Evolutionary conservation across 2,888 invertebrate species (phyloP), one percentile per base, ranked within the genome.

Genomic region (Drosophila dives): DNA sequence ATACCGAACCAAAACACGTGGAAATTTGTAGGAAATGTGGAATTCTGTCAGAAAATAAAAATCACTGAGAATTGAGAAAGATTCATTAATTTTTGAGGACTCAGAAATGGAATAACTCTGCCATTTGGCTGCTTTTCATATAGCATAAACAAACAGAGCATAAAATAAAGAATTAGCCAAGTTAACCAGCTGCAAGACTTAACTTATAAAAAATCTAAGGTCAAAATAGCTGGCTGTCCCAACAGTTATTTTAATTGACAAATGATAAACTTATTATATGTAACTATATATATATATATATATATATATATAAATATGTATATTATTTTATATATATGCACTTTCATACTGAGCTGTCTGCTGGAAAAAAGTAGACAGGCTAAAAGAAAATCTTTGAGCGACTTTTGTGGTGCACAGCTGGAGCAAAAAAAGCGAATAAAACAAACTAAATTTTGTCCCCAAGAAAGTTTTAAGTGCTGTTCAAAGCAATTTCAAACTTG

Each of bases 401-500:
- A 10, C 7, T 17, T 60, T 34, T n/a, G 1, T 2, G 8, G 40
- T 36, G n/a, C 32, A 42, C 60, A 60, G 29, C 53, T 51, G 60
- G 15, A 51, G 38, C 23, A 0, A 54, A 33, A 42, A 23, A 42
- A 54, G n/a, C 12, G 32, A 56, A 34, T 45, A 45, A 63, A 56
- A 26, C 20, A 36, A 36, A 20, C n/a, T 20, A 34, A 23, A 34
- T 48, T 45, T 15, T n/a, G 15, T 48, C 15, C 3, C 45, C 29
- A 56, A 29, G 23, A 61, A 61, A 64, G 63, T 64, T 64, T 64
- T 23, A 64, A 64, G 58, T 58, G 59, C 51, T 58, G 63, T 64
- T 64, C 36, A 10, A 64, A 36, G 36, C 45, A 38, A 58, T 58
- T 64, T 29, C 17, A 32, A 59, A 58, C 36, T 49, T 49, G 26